Evolutionary conservation across 2,888 invertebrate genomes (phyloP).

Genomic region (Meta bourneti): DNA sequence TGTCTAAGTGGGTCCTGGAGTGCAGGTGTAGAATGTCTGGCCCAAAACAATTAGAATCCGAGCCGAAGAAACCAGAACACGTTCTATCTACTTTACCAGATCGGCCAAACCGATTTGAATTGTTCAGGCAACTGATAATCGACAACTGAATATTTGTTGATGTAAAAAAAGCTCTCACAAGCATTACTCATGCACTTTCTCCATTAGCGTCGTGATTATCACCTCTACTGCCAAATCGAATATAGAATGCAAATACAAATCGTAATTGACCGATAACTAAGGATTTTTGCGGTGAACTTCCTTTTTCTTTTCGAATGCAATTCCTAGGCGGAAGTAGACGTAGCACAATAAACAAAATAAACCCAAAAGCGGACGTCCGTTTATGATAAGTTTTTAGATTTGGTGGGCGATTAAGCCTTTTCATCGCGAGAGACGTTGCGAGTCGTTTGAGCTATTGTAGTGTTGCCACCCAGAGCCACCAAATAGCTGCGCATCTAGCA

Average conservation of each 20-base stretch:
- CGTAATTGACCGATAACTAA: background rate
- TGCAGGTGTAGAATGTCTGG: no score
- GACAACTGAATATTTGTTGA: no score
- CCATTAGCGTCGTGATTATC: no score
- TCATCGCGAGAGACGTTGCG: constrained; percentile 24
- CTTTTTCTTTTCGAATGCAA: constrained; percentile 14
- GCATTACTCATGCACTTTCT: no score
- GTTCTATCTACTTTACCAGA: no score
- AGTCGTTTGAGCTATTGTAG: constrained; percentile 45
- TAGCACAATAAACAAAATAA: constrained; percentile 34
- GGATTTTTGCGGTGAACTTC: constrained; percentile 8
- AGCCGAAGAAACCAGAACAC: no score
- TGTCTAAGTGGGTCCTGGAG: no score
- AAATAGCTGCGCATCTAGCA: constrained; percentile 23
- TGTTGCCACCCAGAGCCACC: constrained; percentile 33
- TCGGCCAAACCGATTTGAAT: no score
- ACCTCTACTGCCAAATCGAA: background rate
- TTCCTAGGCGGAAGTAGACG: constrained; percentile 46
- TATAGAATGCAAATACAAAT: background rate
- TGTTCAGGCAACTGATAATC: no score
- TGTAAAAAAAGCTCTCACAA: no score
- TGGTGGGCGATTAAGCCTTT: constrained; percentile 19
- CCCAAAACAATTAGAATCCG: no score
- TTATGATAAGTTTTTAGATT: constrained; percentile 64
- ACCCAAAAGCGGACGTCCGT: constrained; percentile 59